These are phyloP conservation scores for Pao palembangensis DNA, from an alignment of 2,113 vertebrate genomes.

Conservation along the genomic window DNA sequence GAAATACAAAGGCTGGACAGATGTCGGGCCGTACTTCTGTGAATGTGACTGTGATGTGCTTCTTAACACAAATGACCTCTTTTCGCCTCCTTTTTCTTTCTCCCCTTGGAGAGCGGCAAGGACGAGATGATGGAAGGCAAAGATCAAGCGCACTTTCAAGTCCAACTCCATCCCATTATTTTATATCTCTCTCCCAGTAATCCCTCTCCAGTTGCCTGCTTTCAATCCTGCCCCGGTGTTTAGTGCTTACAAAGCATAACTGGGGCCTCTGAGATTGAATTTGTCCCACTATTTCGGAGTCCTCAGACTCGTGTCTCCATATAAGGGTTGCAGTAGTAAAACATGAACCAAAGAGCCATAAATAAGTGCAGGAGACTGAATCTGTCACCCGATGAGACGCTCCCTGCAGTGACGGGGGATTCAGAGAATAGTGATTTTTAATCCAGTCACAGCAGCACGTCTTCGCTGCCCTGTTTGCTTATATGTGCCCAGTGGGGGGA, in stretches of 20 bases:
- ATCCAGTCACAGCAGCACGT: slow-evolving; percentile 47
- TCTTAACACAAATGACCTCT: slow-evolving; percentile 40
- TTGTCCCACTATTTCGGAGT: slow-evolving; percentile 55
- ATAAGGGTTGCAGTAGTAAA: slow-evolving; percentile 27
- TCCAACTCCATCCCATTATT: slow-evolving; percentile 63
- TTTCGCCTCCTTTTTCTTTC: slow-evolving; percentile 14
- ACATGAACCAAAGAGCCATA: slow-evolving; percentile 59
- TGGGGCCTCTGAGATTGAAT: slow-evolving; percentile 48
- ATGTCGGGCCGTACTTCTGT: slow-evolving; percentile 15
- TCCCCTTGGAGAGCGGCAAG: slow-evolving; percentile 52
- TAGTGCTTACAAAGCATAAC: slow-evolving; percentile 69
- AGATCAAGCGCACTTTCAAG: slow-evolving; percentile 64
- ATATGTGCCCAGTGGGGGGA: slow-evolving; percentile 37
- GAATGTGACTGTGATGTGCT: slow-evolving; percentile 13
- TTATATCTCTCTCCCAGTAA: slow-evolving; percentile 55
- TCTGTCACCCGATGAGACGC: slow-evolving; percentile 44
- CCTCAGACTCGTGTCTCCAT: slow-evolving; percentile 68
- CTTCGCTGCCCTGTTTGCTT: slow-evolving; percentile 49
- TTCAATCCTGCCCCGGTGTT: slow-evolving; percentile 55
- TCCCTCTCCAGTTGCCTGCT: slow-evolving; percentile 53
- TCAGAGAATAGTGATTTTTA: slow-evolving; percentile 39
- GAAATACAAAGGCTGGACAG: slow-evolving; percentile 12
- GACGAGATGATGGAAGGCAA: slow-evolving; percentile 56
- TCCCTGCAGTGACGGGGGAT: slow-evolving; percentile 33
- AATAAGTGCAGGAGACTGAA: slow-evolving; percentile 58